A percentile compares a stretch with the other conserved stretches of the same genome.
Evolutionary conservation across 2,797 vertebrate genomes (phyloP).

Genomic region (Anguilla pacifica): DNA sequence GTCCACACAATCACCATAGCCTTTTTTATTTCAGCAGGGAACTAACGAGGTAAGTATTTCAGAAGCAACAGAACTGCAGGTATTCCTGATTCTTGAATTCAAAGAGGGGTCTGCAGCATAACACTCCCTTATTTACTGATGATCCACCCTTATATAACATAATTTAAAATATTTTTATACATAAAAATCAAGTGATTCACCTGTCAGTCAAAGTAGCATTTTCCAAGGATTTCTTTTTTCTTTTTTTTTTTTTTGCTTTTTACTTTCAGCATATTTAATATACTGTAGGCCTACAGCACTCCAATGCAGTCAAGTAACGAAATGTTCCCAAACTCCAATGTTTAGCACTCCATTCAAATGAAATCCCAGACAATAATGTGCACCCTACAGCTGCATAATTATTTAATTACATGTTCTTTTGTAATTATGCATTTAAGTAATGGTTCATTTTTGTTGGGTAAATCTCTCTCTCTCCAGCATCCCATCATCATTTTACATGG

Average conservation of each 20-base stretch:
- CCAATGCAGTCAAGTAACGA: neutral
- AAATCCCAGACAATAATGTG: neutral
- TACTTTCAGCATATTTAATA: neutral
- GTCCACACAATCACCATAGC: neutral
- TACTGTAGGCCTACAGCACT: too few species aligned
- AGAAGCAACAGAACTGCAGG: neutral
- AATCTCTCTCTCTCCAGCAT: neutral
- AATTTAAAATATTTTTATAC: neutral
- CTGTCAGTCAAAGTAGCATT: neutral
- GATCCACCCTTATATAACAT: neutral
- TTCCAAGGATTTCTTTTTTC: neutral
- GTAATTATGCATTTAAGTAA: neutral
- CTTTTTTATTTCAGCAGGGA: neutral
- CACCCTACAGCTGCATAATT: neutral
- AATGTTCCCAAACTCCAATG: neutral
- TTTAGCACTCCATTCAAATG: neutral
- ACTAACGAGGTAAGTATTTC: neutral
- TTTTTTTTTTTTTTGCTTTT: neutral
- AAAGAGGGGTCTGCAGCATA: neutral
- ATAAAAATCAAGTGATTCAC: neutral
- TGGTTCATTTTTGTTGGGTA: neutral
- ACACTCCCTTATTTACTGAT: neutral
- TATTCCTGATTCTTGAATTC: neutral
- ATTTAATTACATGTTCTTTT: neutral
- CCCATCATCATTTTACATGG: too few species aligned